Conservation (phyloP, 2,888 invertebrate species). For the Limnephilus auricula region DNA sequence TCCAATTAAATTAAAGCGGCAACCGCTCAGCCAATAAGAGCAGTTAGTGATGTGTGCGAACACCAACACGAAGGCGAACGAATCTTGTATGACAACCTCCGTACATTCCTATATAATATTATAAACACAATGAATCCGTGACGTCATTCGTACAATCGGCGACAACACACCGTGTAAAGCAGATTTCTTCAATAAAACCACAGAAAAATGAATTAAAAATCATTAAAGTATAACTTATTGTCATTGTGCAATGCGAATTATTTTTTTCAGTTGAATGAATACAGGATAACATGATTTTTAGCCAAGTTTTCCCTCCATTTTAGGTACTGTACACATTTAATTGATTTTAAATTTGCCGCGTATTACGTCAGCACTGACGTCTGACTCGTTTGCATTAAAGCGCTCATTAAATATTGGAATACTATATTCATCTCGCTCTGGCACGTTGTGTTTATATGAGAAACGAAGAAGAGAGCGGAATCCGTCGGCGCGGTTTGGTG, state of each 20-base stretch:
- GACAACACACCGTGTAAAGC: constrained; percentile 32
- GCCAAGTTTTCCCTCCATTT: constrained; percentile 31
- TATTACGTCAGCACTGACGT: constrained; percentile 73
- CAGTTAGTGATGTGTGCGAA: background rate
- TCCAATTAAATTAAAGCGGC: constrained; percentile 33
- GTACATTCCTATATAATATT: background rate
- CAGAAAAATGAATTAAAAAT: background rate
- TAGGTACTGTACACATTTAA: constrained; percentile 61
- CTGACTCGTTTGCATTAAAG: constrained; percentile 70
- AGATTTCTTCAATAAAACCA: background rate
- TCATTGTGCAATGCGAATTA: background rate
- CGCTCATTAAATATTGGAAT: constrained; percentile 43
- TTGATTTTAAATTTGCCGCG: constrained; percentile 76
- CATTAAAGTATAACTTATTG: background rate
- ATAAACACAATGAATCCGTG: constrained; percentile 49
- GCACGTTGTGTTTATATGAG: background rate
- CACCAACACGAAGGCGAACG: background rate
- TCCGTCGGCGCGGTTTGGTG: background rate
- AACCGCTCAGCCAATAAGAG: constrained; percentile 15
- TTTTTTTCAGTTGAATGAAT: background rate
- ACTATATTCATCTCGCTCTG: constrained; percentile 50
- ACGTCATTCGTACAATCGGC: constrained; percentile 60
- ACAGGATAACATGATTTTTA: background rate
- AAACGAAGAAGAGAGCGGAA: background rate
- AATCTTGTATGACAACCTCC: constrained; percentile 14